Evolutionary conservation across 2,797 vertebrate genomes (phyloP).

Genomic region (Neoniphon sammara): DNA sequence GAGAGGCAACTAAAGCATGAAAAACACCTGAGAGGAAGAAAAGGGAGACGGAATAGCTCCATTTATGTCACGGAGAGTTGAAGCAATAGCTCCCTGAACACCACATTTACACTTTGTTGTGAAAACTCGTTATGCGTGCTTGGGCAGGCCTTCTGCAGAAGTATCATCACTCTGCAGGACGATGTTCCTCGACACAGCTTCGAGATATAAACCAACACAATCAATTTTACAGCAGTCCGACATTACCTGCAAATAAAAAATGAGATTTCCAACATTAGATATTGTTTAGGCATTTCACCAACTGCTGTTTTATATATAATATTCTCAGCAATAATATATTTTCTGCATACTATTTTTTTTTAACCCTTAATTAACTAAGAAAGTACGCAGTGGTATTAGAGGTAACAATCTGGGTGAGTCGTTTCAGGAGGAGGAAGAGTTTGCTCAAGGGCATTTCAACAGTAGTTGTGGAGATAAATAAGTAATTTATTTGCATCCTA

Average conservation of each 20-base stretch:
- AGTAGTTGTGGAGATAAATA: too few species aligned
- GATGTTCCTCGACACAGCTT: conserved; percentile 31
- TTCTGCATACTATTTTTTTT: not conserved
- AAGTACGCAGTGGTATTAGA: not conserved
- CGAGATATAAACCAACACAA: conserved; percentile 14
- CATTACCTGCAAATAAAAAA: conserved; percentile 19
- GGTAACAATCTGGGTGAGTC: too few species aligned
- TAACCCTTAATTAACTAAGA: not conserved
- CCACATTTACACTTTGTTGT: conserved; percentile 35
- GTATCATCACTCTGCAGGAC: conserved; percentile 9
- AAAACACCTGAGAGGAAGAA: not conserved
- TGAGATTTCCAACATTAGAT: not conserved
- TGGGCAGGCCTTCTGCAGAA: conserved; percentile 18
- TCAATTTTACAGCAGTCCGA: conserved; percentile 43
- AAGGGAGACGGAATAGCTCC: conserved; percentile 6
- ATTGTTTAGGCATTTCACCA: conserved; percentile 17
- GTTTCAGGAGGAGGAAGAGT: too few species aligned
- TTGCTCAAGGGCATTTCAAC: too few species aligned
- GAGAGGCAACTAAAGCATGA: not conserved
- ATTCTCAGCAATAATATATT: not conserved
- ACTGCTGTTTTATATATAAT: not conserved
- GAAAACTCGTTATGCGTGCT: conserved; percentile 38
- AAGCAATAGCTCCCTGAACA: conserved; percentile 35
- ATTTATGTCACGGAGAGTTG: conserved; percentile 38
- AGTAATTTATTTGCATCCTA: too few species aligned